Evolutionary conservation across 2,797 vertebrate species (phyloP).

Genomic region (Odontamblyopus rebecca): DNA sequence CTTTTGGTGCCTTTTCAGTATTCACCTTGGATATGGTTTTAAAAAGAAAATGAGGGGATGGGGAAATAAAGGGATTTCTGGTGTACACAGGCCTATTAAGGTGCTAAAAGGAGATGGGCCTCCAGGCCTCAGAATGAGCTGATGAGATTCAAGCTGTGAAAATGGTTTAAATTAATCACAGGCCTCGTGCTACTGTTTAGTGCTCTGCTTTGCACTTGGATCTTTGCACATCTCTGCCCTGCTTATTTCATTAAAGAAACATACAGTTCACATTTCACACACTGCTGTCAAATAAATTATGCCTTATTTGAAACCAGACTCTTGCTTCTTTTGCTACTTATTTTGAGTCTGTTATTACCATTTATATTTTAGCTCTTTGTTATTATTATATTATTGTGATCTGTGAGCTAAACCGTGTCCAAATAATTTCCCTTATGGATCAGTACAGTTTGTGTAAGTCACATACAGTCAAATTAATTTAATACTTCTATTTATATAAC

Average conservation of each 20-base stretch:
- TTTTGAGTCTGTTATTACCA: too few species aligned
- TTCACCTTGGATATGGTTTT: conserved; percentile 58
- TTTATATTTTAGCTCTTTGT: too few species aligned
- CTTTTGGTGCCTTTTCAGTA: conserved; percentile 29
- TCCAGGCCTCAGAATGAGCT: conserved; percentile 55
- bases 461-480: neutral
- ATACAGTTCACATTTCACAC: neutral
- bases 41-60: conserved; percentile 39
- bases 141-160: conserved; percentile 50
- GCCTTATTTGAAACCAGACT: too few species aligned
- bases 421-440: too few species aligned
- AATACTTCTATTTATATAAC: neutral
- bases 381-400: too few species aligned
- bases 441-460: too few species aligned
- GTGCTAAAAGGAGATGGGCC: conserved; percentile 60
- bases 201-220: conserved; percentile 25
- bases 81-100: conserved; percentile 55
- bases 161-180: conserved; percentile 53
- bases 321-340: too few species aligned
- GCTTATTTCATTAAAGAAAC: neutral
- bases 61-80: conserved; percentile 28
- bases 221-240: conserved; percentile 15
- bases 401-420: too few species aligned
- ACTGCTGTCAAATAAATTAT: too few species aligned
- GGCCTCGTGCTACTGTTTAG: conserved; percentile 38